Evolutionary conservation across 2,888 invertebrate genomes (phyloP), one percentile per base, ranked within the genome.

Genomic region (Chalcosyrphus nemorum): DNA sequence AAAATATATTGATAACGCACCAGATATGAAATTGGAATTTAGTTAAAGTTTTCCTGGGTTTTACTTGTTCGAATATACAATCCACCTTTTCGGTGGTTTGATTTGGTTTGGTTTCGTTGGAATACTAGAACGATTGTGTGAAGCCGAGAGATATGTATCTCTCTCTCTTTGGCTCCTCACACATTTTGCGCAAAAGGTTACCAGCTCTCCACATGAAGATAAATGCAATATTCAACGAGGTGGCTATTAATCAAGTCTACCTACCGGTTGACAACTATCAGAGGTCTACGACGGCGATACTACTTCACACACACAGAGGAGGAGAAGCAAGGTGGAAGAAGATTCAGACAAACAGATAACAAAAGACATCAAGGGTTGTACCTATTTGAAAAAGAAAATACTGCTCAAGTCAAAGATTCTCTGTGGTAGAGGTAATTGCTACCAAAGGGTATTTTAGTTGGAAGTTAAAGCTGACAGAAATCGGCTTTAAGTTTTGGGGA

Each of bases 21-120:
- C 13, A 71, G 76, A 76, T 81, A 81, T 76, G 81, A 76, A 81
- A 81, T 76, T 76, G 81, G 76, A 81, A 59, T 81, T 81, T 71
- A 59, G 76, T 76, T 70, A 81, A 81, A 81, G 70, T 76, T 81
- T 71, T 66, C 61, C 57, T 15, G 45, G 9, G 71, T 32, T 76
- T 45, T 45, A 17, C 41, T 7, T n/a, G n/a, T n/a, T n/a, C n/a
- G n/a, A n/a, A n/a, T n/a, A n/a, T n/a, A n/a, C n/a, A n/a, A n/a
- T 1, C 17, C 52, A 43, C 38, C 15, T 56, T 76, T 47, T 68
- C n/a, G 38, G 52, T 70, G 13, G 15, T 1, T 27, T n/a, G n/a
- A n/a, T n/a, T n/a, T n/a, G n/a, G n/a, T n/a, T n/a, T n/a, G n/a
- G n/a, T n/a, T n/a, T n/a, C n/a, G n/a, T n/a, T n/a, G n/a, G n/a